Evolutionary conservation across 1,140 invertebrate genomes (phyloP), one percentile per base, ranked within the genome.

Genomic region (Helicorthomorpha holstii): DNA sequence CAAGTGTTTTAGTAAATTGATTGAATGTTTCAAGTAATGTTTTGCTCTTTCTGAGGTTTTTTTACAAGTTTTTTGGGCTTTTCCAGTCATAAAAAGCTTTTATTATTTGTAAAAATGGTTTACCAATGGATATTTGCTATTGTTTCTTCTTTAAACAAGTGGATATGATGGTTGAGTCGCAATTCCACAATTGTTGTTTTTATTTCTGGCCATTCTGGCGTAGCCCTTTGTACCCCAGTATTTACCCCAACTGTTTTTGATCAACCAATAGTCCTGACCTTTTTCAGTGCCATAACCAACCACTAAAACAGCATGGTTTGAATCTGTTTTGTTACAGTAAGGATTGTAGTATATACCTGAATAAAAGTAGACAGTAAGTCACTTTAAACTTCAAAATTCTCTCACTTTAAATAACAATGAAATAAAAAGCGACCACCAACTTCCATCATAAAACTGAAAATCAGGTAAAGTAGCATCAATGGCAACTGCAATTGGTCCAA

Each of bases 211-310:
- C 62, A 73, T 74, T 43, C 61, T 63, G 27, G 74, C 61, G 59
- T 73, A 73, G 24, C 91, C 91, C 2, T 81, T 59, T 25, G 80
- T 72, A 24, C 92, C 90, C 90, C 90, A 95, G 1, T 67, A 69
- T 52, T 69, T 69, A 24, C 82, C 80, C 86, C 86, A 92, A 38
- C 66, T 85, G 68, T 95, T 95, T 61, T 94, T 89, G 21, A 95
- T 68, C 7, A 94, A 80, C 89, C 89, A 96, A 54, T 85, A 85
- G 29, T 81, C 74, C 34, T 74, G 73, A 0, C 78, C 82, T 38
- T 34, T 56, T 1, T 65, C 29, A 7, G 29, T 62, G 10, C 72
- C 73, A 60, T 76, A 75, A 27, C 74, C 74, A 26, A 76, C 71
- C 57, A 70, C 69, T 0, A 76, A 57, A 2, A 75, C 74, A 54